Base-by-base conservation (phyloP, 2,888 invertebrate species). In the Allolobophora icterica region DNA sequence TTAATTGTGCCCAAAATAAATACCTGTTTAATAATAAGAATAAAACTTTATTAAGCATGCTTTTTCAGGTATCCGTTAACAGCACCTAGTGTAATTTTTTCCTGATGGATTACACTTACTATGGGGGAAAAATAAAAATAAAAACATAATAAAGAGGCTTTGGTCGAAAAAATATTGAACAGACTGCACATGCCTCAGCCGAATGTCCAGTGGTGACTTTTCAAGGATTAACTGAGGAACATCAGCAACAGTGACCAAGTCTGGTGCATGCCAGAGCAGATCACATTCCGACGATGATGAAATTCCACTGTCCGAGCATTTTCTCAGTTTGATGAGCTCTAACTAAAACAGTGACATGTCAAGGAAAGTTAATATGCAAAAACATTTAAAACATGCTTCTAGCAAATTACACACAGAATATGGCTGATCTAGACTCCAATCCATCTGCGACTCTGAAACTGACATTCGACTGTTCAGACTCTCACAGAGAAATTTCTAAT, bases 271-370 rank as follows among this genome's bases (percentile, higher is more conserved):
- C 87, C 87, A 87, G 38, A 87, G 38, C 19, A 33, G 38, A 35
- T 87, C 87, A 87, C 87, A 34, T 24, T 87, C 87, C 19, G 87
- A 87, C 17, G 38, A 87, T 17, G 38, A 87, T 38, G 87, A 87
- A 21, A 87, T 87, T 87, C 87, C 87, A 38, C 87, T 87, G 87
- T 87, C 87, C 3, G 87, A 87, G 2, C 87, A 35, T 24, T 87
- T 87, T 35, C 87, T 38, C 8, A 30, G 34, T 24, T 87, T 38
- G 21, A 87, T 34, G 87, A 87, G 33, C 21, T 87, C 87, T 24
- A 35, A 34, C 87, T 87, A 15, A 38, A 87, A 35, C 19, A 71
- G n/a, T n/a, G 71, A 71, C 71, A 71, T 71, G 6, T n/a, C 30
- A 71, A n/a, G 71, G n/a, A 71, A 71, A 71, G 71, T 13, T 11